Percentiles rank a stretch among this genome's conserved stretches.
Conservation (phyloP, 92 coral and sea anemone species). For the Phenganax marumi region DNA sequence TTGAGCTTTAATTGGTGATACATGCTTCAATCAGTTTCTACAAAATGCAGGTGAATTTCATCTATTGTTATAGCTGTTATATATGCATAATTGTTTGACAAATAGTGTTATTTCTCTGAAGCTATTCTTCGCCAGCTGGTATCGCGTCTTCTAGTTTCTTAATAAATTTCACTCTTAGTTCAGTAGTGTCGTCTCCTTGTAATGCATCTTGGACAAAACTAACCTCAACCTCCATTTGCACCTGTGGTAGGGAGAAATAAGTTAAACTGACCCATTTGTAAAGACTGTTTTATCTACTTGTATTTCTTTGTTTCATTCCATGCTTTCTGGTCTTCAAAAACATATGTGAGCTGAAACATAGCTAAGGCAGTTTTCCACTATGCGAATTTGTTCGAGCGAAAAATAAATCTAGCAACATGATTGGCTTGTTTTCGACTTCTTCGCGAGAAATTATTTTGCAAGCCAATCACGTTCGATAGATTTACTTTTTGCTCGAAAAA, state of each 20-base stretch:
- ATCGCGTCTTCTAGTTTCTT: constrained; percentile 92
- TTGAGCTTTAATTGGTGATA: too few species aligned
- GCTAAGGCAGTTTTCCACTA: too few species aligned
- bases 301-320: too few species aligned
- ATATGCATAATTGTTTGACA: background rate
- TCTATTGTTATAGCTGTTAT: too few species aligned
- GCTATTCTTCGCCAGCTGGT: constrained; percentile 94
- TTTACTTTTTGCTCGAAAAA: too few species aligned
- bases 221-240: constrained; percentile 97
- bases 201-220: constrained; percentile 85
- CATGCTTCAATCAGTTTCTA: too few species aligned
- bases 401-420: too few species aligned
- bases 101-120: background rate
- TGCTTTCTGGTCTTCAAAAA: background rate
- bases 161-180: constrained; percentile 86
- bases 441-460: too few species aligned
- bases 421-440: too few species aligned
- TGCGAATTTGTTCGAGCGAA: too few species aligned
- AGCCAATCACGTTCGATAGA: too few species aligned
- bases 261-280: background rate
- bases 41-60: too few species aligned
- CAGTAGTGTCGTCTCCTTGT: constrained; percentile 96
- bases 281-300: background rate
- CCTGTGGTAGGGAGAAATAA: constrained; percentile 47
- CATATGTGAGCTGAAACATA: background rate